Evolutionary conservation across 2,888 invertebrate species (phyloP).

Genomic region (Yponomeuta cagnagella): DNA sequence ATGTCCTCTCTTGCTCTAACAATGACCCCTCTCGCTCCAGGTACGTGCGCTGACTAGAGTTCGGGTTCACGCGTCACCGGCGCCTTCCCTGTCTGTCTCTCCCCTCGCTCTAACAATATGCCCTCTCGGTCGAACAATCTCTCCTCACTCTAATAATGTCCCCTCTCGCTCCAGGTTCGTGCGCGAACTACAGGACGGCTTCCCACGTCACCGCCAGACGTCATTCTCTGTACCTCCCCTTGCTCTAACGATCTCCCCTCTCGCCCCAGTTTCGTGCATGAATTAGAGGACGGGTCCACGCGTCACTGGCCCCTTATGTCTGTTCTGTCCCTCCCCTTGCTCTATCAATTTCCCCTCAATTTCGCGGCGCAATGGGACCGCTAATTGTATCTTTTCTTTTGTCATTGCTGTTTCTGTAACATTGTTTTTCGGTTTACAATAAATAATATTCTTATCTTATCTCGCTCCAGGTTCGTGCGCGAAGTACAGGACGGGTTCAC

Average conservation of each 20-base stretch:
- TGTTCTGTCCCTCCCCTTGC: no score
- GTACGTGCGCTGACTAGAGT: background rate
- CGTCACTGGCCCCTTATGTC: no score
- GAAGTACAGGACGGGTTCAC: constrained; percentile 67
- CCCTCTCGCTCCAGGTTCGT: background rate
- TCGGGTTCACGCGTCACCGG: background rate
- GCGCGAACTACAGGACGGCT: background rate
- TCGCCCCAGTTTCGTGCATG: background rate
- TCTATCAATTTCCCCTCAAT: background rate
- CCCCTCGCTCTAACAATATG: no score
- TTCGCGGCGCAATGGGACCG: no score
- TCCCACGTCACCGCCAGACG: no score
- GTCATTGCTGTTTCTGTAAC: no score
- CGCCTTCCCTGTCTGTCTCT: no score
- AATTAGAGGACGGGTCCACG: background rate
- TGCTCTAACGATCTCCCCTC: background rate
- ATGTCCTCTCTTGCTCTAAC: no score
- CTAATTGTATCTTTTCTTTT: no score
- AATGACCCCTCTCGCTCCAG: background rate
- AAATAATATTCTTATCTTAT: background rate
- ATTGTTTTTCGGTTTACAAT: no score
- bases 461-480: constrained; percentile 67
- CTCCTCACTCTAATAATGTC: no score
- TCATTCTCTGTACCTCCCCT: no score
- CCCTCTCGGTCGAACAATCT: background rate